Evolutionary conservation across 2,113 vertebrate species (phyloP).

Genomic region (Passer domesticus): DNA sequence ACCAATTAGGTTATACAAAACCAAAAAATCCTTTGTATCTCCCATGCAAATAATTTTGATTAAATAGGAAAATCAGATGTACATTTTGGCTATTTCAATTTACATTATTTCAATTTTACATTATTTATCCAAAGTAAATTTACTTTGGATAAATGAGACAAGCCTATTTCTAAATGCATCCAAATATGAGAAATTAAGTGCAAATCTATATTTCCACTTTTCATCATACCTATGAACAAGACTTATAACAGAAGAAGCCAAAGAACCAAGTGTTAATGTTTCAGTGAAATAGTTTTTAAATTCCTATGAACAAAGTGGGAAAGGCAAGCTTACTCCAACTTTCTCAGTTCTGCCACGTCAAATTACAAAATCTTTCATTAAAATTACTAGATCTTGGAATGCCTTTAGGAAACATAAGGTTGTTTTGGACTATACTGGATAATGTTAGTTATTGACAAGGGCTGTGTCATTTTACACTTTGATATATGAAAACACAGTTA

Average conservation of each 20-base stretch:
- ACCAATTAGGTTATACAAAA: neutral
- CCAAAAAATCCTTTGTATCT: neutral
- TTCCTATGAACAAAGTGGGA: neutral
- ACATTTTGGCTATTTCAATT: neutral
- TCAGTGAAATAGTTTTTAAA: neutral
- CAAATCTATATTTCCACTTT: neutral
- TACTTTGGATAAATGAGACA: neutral
- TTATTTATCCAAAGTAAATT: neutral
- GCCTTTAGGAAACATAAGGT: neutral
- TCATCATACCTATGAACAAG: neutral
- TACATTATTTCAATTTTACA: neutral
- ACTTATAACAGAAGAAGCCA: neutral
- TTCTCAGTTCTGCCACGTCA: neutral
- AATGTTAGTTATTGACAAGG: neutral
- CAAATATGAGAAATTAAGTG: neutral
- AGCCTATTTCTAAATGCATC: neutral
- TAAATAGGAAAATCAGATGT: neutral
- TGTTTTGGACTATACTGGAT: neutral
- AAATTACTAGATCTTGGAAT: neutral
- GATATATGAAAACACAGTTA: neutral
- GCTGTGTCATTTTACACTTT: accelerated
- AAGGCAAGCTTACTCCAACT: neutral
- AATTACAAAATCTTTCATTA: neutral
- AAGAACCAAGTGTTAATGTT: neutral
- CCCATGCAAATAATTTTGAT: neutral